Percentiles rank a stretch among this genome's conserved stretches.
Conservation (phyloP, 2,797 vertebrate genomes). For the Harpagifer antarcticus region DNA sequence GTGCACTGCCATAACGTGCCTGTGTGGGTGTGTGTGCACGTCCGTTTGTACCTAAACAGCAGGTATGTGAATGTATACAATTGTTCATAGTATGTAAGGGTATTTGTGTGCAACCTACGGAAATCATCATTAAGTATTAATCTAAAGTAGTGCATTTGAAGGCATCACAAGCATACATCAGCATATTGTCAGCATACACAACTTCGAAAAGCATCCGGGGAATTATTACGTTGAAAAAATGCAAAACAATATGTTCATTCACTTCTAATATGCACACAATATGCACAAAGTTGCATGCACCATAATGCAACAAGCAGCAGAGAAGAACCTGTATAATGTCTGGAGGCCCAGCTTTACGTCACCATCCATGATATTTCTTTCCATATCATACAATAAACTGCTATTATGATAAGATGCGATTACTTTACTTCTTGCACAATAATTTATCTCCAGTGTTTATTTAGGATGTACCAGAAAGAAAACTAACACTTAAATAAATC, state of each 20-base stretch:
- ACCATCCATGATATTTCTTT: neutral
- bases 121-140: constrained; percentile 30
- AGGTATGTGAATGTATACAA: no score
- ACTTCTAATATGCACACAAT: constrained; percentile 11
- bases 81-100: neutral
- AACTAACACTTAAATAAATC: constrained; percentile 20
- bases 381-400: neutral
- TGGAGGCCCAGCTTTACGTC: constrained; percentile 11
- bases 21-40: neutral
- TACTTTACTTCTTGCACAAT: neutral
- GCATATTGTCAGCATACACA: constrained; percentile 6
- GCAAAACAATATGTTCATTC: neutral
- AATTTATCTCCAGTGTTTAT: neutral
- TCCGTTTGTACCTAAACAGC: neutral
- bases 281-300: constrained; percentile 24
- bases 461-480: constrained; percentile 2
- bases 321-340: constrained; percentile 35
- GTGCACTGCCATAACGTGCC: constrained; percentile 16
- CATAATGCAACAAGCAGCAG: constrained; percentile 36
- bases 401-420: neutral
- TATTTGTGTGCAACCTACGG: neutral
- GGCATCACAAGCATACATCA: neutral
- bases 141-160: constrained; percentile 10
- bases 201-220: neutral
- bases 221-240: neutral